Base-by-base conservation (phyloP, 2,888 invertebrate species). In the Dimorphilus gyrociliatus region DNA sequence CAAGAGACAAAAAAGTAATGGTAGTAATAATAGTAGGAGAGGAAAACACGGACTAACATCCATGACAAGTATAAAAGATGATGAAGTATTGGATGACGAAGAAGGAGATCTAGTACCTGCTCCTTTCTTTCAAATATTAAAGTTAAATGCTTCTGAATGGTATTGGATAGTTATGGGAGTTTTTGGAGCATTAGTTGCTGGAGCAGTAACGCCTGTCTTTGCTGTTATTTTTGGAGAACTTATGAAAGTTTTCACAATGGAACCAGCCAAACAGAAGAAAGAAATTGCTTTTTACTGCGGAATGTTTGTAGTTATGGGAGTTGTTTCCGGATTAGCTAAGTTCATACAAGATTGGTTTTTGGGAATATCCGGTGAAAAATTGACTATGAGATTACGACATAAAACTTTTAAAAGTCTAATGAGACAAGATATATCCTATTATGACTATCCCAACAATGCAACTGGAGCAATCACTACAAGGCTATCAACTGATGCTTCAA, bases 151-250 rank as follows among this genome's bases (percentile, higher is more conserved):
- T 3, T 51, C 60, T 1, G 65, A 67, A 40, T 63, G 61, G 62
- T 37, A 29, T 6, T 51, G 38, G 33, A 53, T 66, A 15, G 8
- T 55, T 8, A 19, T 57, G 3, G 66, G 61, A 2, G 51, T 59
- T 30, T 28, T 64, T 18, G 57, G 55, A 2, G 49, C 58, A 15
- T 30, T 55, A 4, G 36, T 65, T 15, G 55, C 54, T 33, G 68
- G 68, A 4, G 53, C 51, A 4, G 51, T 63, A 3, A 63, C 64
- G 45, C 68, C 68, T 2, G 51, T 63, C 16, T 69, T 67, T 47
- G 65, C 68, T n/a, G 39, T 60, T 17, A 46, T 68, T 16, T 65
- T 68, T 36, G 58, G 63, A 41, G 50, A 56, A 39, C 44, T 60
- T 24, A 37, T 61, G 19, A 42, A 43, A 38, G 52, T n/a, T n/a